Percentiles rank a stretch among this genome's conserved stretches.
These are phyloP conservation scores for Margaritifera margaritifera DNA, from an alignment of 2,888 invertebrate species.

Conservation along the genomic window DNA sequence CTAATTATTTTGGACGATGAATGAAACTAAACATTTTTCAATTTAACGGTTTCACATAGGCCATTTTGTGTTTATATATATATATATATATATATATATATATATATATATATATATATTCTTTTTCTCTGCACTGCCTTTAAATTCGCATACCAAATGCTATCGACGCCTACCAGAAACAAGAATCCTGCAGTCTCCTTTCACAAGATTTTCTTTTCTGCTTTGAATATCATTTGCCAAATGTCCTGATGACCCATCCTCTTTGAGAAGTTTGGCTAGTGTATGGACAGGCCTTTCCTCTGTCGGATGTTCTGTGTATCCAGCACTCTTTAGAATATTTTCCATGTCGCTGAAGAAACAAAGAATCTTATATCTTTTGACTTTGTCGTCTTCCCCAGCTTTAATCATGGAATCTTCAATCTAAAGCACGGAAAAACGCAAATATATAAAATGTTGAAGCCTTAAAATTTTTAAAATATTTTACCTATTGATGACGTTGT, in stretches of 20 bases:
- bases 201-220: constrained; percentile 27
- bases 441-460: too few relatives aligned
- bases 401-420: constrained; percentile 39
- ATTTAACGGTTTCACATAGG: too few relatives aligned
- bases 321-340: constrained; percentile 23
- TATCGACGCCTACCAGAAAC: constrained; percentile 47
- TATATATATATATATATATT: too few relatives aligned
- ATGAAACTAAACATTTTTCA: too few relatives aligned
- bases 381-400: constrained; percentile 34
- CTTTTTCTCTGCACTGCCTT: background rate
- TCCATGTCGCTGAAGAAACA: constrained; percentile 16
- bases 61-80: too few relatives aligned
- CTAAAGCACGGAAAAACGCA: constrained; percentile 18
- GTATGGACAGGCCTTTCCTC: constrained; percentile 2
- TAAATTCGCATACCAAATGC: background rate
- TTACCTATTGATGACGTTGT: too few relatives aligned
- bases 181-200: constrained; percentile 48
- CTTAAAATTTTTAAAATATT: too few relatives aligned
- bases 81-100: too few relatives aligned
- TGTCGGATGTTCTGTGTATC: constrained; percentile 23
- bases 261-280: constrained; percentile 30
- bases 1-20: too few relatives aligned
- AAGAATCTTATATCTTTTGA: constrained; percentile 30
- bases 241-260: constrained; percentile 41
- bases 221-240: constrained; percentile 38